Percentiles rank a stretch among this genome's conserved stretches.
Conservation (phyloP, 2,113 vertebrate genomes). For the Calypte anna region DNA sequence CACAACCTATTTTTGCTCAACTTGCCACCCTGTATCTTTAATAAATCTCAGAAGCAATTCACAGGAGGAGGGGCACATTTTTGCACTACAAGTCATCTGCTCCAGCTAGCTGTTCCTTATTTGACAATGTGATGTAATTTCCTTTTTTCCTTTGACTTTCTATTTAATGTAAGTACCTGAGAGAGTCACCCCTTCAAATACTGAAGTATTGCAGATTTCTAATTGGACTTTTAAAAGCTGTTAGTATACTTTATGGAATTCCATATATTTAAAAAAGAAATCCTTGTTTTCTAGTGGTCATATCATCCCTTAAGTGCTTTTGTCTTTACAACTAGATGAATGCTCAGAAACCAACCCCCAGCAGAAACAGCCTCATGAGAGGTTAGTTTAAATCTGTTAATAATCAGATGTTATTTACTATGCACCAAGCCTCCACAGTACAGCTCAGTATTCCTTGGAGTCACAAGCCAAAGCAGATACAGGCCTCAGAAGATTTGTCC, state of each 20-base stretch:
- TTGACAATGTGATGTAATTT: conserved; percentile 79
- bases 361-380: not conserved
- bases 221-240: not conserved
- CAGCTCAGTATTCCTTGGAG: not conserved
- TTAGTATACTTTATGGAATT: not conserved
- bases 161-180: conserved; percentile 59
- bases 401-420: not conserved
- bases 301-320: not conserved
- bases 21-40: conserved; percentile 72
- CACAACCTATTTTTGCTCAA: conserved; percentile 72
- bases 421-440: not conserved
- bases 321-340: not conserved
- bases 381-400: not conserved
- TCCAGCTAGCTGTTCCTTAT: conserved; percentile 78
- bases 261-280: not conserved
- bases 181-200: conserved; percentile 12
- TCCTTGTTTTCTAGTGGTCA: not conserved
- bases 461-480: not conserved
- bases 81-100: conserved; percentile 72
- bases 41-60: conserved; percentile 73
- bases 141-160: conserved; percentile 76
- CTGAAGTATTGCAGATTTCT: not conserved
- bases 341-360: not conserved
- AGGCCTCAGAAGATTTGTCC: not conserved
- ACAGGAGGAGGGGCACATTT: conserved; percentile 78